Evolutionary conservation across 2,113 vertebrate species (phyloP), one percentile per base, ranked within the genome.

Genomic region (Syrmaticus mikado): DNA sequence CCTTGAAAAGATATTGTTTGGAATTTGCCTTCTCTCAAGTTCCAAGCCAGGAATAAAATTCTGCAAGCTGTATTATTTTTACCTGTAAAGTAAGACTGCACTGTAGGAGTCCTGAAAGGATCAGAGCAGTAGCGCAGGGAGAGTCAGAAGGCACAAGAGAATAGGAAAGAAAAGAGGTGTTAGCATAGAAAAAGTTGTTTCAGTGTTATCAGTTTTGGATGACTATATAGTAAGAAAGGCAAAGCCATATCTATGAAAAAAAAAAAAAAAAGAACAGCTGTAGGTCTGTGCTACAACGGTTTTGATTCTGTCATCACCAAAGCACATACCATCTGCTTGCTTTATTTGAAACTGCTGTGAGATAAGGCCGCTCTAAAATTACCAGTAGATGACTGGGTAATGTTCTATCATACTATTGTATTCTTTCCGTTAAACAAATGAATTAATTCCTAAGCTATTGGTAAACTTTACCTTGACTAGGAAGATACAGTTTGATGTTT

Each of bases 1-100:
- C 38, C 46, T 32, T 89, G 50, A 82, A 67, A 81, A 66, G 21
- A 3, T 50, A 36, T 30, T 72, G 9, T 46, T 38, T 78, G 30
- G 24, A 80, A 67, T 74, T 64, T 74, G 4, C 64, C 43, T 87
- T 82, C 36, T 55, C 25, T 81, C 20, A 40, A 21, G 19, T 84
- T 93, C 90, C 58, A 84, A 60, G 8, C 36, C 57, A 90, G 52
- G 30, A 71, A 14, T 60, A 75, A 82, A 89, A 78, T 61, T 89
- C 40, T 82, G 40, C 21, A 87, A 68, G 62, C 36, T 68, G 48
- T 76, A 57, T 85, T 89, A 40, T n/a, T 67, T 87, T 91, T 76
- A 85, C 57, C 84, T 87, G 66, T 60, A 61, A 82, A 84, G 40
- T 58, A 82, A 85, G 84, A 91, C 64, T 89, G 57, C 64, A 46